phyloP scores from a whole-genome alignment of 2,113 vertebrate genomes.

The Psophia crepitans region DNA sequence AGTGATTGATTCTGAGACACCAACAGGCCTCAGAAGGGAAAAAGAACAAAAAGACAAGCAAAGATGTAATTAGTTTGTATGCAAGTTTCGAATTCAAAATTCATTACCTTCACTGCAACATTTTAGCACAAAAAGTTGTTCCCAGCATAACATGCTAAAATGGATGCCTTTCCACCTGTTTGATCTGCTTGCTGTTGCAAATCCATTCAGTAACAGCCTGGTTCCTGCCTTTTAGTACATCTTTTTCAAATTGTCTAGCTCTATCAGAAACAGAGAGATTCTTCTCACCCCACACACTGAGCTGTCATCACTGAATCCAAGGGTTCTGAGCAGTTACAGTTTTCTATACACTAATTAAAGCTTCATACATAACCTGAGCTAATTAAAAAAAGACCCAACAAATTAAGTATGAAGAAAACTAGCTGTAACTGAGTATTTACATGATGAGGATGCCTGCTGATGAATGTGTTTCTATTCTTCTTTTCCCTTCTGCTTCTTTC shows the following conservation, averaged over 20 bases:
- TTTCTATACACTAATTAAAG: slow-evolving; percentile 1
- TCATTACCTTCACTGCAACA: background rate
- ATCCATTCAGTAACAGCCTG: background rate
- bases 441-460: background rate
- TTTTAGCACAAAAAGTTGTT: background rate
- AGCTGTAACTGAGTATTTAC: background rate
- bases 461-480: background rate
- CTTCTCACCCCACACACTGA: background rate
- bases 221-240: background rate
- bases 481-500: background rate
- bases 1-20: background rate
- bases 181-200: background rate
- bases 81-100: background rate
- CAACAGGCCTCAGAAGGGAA: background rate
- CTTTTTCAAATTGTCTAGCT: background rate
- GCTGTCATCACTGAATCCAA: background rate
- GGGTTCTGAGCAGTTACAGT: background rate
- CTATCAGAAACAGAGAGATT: background rate
- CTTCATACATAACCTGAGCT: background rate
- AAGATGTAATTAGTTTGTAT: background rate
- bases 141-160: background rate
- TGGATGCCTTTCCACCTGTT: background rate
- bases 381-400: background rate
- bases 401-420: background rate
- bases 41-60: background rate